Evolutionary conservation across 1,140 invertebrate genomes (phyloP).

Genomic region (Temnothorax nylanderi): DNA sequence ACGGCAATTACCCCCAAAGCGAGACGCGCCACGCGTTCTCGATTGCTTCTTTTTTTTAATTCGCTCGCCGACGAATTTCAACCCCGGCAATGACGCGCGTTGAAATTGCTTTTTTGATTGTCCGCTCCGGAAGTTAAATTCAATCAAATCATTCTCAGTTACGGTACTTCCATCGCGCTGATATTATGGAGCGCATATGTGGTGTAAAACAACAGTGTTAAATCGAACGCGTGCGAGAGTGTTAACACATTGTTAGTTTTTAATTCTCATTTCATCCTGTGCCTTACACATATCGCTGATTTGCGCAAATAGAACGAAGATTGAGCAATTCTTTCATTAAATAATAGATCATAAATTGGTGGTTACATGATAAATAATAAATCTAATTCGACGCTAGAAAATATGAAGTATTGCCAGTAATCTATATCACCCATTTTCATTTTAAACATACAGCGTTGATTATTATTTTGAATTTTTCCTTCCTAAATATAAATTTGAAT

Average conservation of each 20-base stretch:
- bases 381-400: background rate
- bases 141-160: conserved; percentile 60
- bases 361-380: background rate
- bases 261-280: conserved; percentile 1
- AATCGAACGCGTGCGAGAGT: background rate
- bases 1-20: conserved; percentile 68
- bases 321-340: background rate
- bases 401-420: background rate
- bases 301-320: background rate
- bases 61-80: conserved; percentile 43
- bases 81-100: conserved; percentile 46
- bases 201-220: conserved; percentile 23
- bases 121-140: conserved; percentile 55
- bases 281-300: background rate
- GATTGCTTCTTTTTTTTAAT: conserved; percentile 60
- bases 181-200: conserved; percentile 22
- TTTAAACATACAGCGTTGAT: background rate
- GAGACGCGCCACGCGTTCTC: conserved; percentile 60
- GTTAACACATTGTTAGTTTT: conserved; percentile 39
- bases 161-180: conserved; percentile 35
- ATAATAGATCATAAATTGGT: background rate
- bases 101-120: conserved; percentile 63
- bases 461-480: background rate
- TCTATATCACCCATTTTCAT: background rate
- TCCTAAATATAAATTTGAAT: background rate